Percentiles rank a stretch among this genome's conserved stretches.
phyloP scores from a whole-genome alignment of 1,140 invertebrate genomes.

The Matsumurasca onukii region DNA sequence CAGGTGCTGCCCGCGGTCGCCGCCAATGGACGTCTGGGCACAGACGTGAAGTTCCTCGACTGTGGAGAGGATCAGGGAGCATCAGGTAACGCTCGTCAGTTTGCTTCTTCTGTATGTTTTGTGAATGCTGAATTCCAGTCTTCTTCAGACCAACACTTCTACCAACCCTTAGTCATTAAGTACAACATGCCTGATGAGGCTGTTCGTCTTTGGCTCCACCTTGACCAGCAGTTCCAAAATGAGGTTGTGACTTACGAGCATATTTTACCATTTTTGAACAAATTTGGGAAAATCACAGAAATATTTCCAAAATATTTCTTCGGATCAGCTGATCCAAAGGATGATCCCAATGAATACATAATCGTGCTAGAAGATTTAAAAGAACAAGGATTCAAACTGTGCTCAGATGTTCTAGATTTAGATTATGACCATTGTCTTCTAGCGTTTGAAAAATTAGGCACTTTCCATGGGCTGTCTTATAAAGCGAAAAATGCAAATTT shows the following conservation, averaged over 20 bases:
- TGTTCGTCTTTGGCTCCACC: not conserved
- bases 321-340: slow-evolving; percentile 24
- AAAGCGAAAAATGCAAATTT: slow-evolving; percentile 43
- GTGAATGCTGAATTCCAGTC: not conserved
- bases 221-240: slow-evolving; percentile 32
- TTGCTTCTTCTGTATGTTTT: slow-evolving; percentile 9
- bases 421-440: slow-evolving; percentile 44
- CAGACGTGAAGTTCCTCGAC: not conserved
- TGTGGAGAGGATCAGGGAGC: not conserved
- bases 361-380: slow-evolving; percentile 47
- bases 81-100: not conserved
- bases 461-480: slow-evolving; percentile 48
- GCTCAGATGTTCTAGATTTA: slow-evolving; percentile 12
- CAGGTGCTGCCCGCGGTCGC: not conserved
- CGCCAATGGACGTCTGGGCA: not conserved
- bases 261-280: slow-evolving; percentile 33
- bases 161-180: not conserved
- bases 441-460: slow-evolving; percentile 45
- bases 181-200: slow-evolving; percentile 11
- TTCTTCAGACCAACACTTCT: too few relatives aligned
- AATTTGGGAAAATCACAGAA: not conserved
- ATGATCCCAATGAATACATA: slow-evolving; percentile 30
- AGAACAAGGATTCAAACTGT: slow-evolving; percentile 29
- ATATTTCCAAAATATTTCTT: slow-evolving; percentile 36
- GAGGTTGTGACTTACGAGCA: slow-evolving; percentile 36